Evolutionary conservation across 2,888 invertebrate species (phyloP), one percentile per base, ranked within the genome.

Genomic region (Heliconius charithonia): DNA sequence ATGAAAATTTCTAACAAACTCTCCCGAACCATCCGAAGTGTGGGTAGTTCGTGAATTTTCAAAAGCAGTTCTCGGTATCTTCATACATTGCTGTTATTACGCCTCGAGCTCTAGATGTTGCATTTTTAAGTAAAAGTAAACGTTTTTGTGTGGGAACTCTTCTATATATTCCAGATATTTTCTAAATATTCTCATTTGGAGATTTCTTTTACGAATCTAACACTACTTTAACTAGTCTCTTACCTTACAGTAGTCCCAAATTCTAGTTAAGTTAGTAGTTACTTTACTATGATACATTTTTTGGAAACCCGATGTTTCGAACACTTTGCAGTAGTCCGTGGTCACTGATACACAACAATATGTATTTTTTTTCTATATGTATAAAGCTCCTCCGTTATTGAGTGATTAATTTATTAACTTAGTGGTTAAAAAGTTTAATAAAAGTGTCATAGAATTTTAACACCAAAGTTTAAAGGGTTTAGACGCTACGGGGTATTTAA

Each of bases 121-220:
- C 71, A 77, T 77, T 77, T 77, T 77, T 73, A 77, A 77, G 37
- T 77, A 45, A 77, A 73, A 73, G 59, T 32, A 73, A 77, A 73
- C 73, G 27, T 72, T 77, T 73, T 77, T 73, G 59, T 73, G 27
- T 59, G 32, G 41, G 56, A 77, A 65, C 25, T 66, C 51, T 73
- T 77, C 37, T 59, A 77, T 72, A 66, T 41, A 56, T 51, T 16
- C 12, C 10, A 3, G 22, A 56, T 0, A 59, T 56, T 56, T 56
- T 9, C 22, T 0, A 56, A 22, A 10, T 56, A 56, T 56, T 3
- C 10, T 59, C 56, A 22, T 51, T 19, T 51, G 6, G 51, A 51
- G 51, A 19, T 51, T 51, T 51, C 51, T 51, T 51, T 0, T 51
- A 19, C 19, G 51, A 51, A 51, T 51, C 6, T 51, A 51, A 7